Evolutionary conservation across 1,140 invertebrate species (phyloP).

Genomic region (Tetramorium parvispinum): DNA sequence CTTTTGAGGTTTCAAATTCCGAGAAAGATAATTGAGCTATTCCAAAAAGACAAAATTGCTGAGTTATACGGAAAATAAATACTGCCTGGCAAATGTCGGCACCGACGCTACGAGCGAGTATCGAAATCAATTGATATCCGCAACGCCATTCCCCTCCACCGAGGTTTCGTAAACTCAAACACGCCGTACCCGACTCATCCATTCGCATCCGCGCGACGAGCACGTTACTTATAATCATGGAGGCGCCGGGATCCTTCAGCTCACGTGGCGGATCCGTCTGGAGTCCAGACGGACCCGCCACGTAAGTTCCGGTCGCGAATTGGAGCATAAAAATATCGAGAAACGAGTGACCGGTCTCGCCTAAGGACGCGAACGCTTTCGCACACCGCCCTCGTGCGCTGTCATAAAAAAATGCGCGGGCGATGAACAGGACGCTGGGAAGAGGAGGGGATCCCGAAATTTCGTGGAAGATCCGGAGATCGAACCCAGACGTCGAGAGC

Average conservation of each 20-base stretch:
- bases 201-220: not conserved
- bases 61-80: not conserved
- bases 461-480: not conserved
- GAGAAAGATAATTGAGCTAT: not conserved
- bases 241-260: not conserved
- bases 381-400: constrained; percentile 47
- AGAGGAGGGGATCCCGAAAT: not conserved
- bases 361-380: constrained; percentile 54
- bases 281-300: not conserved
- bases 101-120: not conserved
- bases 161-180: not conserved
- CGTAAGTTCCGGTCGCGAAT: constrained; percentile 38
- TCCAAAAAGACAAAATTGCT: not conserved
- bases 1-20: not conserved
- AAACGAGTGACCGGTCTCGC: not conserved
- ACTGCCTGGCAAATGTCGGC: not conserved
- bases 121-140: constrained; percentile 7
- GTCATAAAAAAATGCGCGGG: constrained; percentile 29
- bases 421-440: too few species aligned
- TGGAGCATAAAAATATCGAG: constrained; percentile 73
- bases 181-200: not conserved
- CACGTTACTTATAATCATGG: not conserved
- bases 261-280: too few species aligned
- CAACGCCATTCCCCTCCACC: not conserved
- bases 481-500: not conserved